Base-by-base conservation (phyloP, 2,113 vertebrate genomes). In the Rhea pennata region DNA sequence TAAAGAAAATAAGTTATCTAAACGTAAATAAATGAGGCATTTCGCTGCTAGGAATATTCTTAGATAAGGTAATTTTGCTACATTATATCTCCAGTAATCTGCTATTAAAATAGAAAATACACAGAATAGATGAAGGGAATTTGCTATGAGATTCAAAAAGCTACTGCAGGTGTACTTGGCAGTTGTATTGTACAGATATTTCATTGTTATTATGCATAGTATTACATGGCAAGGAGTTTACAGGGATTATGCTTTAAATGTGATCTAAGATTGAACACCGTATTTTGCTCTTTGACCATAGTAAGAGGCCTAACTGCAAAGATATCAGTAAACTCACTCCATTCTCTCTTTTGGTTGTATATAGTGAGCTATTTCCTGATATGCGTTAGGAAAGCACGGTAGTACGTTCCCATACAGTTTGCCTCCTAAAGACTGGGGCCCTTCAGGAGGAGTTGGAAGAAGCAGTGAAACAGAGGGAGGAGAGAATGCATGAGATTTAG, bases 1-100 rank as follows among this genome's bases (percentile, higher is more conserved):
- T 53, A 42, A 89, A 84, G n/a, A 76, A 91, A 78, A 51, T 75
- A 89, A 78, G 48, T 75, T 79, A 10, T 51, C 13, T 50, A 42
- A 10, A 16, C 93, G 50, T 53, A 66, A 91, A 91, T 14, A 76
- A 89, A n/a, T 17, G 20, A 59, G 9, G 5, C 22, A 13, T 10
- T 50, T 88, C 8, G 15, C 44, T 40, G 1, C 8, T 10, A 50
- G 44, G 20, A 67, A 8, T 69, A 75, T 20, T 92, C 87, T 88
- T 42, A 83, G 44, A 7, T 67, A 6, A 79, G 31, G 36, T 74
- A 39, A 29, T 80, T 88, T 84, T 26, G 73, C 67, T 42, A 53
- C 29, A 16, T 5, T 17, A 14, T 46, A 33, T 76, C 67, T 83
- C 26, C 10, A 62, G 3, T 64, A 51, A 53, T 44, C 48, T 62